Conservation (phyloP, 2,888 invertebrate species). For the Drosophila dives region DNA sequence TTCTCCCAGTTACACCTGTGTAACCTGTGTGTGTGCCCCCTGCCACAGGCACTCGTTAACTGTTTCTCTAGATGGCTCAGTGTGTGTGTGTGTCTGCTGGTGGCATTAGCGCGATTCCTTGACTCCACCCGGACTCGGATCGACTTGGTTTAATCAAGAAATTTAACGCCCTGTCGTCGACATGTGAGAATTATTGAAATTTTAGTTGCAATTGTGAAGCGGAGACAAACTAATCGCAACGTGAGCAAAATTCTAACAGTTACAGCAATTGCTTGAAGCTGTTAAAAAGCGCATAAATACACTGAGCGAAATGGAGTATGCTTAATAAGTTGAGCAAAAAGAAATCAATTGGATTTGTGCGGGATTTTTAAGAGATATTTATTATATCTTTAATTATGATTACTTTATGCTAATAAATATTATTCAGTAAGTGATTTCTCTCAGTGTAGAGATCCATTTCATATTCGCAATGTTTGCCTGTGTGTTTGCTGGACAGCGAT, state of each 20-base stretch:
- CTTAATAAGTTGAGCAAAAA: too few relatives aligned
- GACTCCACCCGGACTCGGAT: slow-evolving; percentile 24
- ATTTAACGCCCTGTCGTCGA: slow-evolving; percentile 53
- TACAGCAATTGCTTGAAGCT: slow-evolving; percentile 23
- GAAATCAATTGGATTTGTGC: too few relatives aligned
- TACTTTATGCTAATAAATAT: background rate
- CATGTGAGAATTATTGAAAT: slow-evolving; percentile 78
- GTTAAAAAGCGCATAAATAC: background rate
- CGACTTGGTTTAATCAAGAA: slow-evolving; percentile 70
- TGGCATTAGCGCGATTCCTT: slow-evolving; percentile 30
- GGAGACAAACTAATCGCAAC: slow-evolving; percentile 50
- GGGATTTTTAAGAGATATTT: background rate
- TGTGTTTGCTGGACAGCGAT: slow-evolving; percentile 22
- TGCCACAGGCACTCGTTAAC: background rate
- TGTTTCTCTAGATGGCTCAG: background rate
- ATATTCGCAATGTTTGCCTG: slow-evolving; percentile 1
- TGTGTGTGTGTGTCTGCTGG: background rate
- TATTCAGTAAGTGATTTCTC: slow-evolving; percentile 1
- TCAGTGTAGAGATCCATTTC: slow-evolving; percentile 10
- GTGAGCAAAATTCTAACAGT: slow-evolving; percentile 37
- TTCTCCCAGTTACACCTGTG: slow-evolving; percentile 45
- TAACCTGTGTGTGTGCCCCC: slow-evolving; percentile 6
- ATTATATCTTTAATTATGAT: background rate
- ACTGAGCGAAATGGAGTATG: slow-evolving; percentile 1
- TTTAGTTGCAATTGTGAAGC: slow-evolving; percentile 39